A percentile compares a stretch with the other conserved stretches of the same genome.
phyloP scores from a whole-genome alignment of 1,140 invertebrate genomes.

The Coenobita brevimanus region DNA sequence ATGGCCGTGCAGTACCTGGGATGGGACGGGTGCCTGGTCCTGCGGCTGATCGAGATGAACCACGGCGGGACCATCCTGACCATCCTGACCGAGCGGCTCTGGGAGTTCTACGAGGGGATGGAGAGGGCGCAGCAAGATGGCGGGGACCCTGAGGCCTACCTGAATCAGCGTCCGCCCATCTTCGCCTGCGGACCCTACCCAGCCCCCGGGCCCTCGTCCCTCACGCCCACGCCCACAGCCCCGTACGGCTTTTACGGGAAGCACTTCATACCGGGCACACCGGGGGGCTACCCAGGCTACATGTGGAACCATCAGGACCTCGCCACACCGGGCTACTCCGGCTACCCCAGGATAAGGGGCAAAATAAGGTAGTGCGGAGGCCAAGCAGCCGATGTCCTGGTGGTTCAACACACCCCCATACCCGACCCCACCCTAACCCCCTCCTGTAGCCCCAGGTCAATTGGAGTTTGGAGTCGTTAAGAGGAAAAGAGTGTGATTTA shows the following conservation, averaged over 20 bases:
- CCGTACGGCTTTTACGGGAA: constrained; percentile 69
- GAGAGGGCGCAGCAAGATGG: constrained; percentile 69
- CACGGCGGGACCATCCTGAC: constrained; percentile 73
- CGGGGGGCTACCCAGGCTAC: constrained; percentile 65
- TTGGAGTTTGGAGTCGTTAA: too few species aligned
- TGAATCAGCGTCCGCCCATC: constrained; percentile 66
- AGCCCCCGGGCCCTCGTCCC: constrained; percentile 50
- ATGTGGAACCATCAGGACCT: constrained; percentile 69
- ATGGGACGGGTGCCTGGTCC: constrained; percentile 74
- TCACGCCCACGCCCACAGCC: constrained; percentile 60
- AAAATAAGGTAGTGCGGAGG: constrained; percentile 67
- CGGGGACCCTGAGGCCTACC: constrained; percentile 65
- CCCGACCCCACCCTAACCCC: too few species aligned
- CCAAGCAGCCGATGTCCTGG: neutral
- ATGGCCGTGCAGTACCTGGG: constrained; percentile 73
- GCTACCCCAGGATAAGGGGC: constrained; percentile 68
- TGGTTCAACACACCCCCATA: too few species aligned
- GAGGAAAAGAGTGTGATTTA: too few species aligned
- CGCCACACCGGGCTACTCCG: constrained; percentile 64
- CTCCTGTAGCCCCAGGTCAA: too few species aligned
- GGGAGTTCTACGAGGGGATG: constrained; percentile 69
- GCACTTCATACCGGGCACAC: constrained; percentile 67
- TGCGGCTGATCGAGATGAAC: constrained; percentile 74
- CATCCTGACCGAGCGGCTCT: constrained; percentile 66
- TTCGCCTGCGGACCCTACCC: constrained; percentile 67